A percentile compares a stretch with the other conserved stretches of the same genome.
Evolutionary conservation across 2,888 invertebrate species (phyloP).

Genomic region (Heliconius ismenius): DNA sequence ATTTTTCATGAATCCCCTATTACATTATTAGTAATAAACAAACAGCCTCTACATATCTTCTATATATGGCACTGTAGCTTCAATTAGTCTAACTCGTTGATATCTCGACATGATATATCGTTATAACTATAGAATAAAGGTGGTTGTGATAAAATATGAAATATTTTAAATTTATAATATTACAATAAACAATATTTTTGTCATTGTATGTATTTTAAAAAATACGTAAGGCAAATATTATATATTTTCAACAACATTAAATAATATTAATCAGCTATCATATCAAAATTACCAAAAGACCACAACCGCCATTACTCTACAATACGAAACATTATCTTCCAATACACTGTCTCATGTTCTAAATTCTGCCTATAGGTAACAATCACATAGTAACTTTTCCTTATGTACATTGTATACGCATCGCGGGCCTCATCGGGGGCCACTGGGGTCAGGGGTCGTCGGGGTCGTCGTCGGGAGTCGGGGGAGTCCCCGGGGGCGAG

Average conservation of each 20-base stretch:
- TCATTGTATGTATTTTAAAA: too few relatives aligned
- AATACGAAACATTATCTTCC: background rate
- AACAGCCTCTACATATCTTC: background rate
- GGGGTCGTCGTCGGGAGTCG: constrained; percentile 46
- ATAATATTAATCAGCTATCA: too few relatives aligned
- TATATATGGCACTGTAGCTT: constrained; percentile 9
- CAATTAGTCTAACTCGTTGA: constrained; percentile 8
- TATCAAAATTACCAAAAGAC: background rate
- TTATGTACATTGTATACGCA: constrained; percentile 1
- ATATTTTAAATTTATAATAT: background rate
- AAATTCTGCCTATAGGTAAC: constrained; percentile 3
- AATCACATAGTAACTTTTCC: constrained; percentile 12
- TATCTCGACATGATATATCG: background rate
- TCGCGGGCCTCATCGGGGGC: background rate
- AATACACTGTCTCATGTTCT: background rate
- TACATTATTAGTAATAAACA: constrained; percentile 3
- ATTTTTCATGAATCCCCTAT: background rate
- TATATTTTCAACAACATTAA: too few relatives aligned
- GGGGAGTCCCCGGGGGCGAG: constrained; percentile 47
- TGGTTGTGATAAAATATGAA: constrained; percentile 1
- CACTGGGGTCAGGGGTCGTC: constrained; percentile 22
- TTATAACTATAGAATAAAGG: background rate
- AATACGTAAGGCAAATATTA: too few relatives aligned
- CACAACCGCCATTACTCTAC: constrained; percentile 1
- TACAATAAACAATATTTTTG: too few relatives aligned